Base-by-base conservation (phyloP, 2,113 vertebrate genomes). In the Salvelinus alpinus region DNA sequence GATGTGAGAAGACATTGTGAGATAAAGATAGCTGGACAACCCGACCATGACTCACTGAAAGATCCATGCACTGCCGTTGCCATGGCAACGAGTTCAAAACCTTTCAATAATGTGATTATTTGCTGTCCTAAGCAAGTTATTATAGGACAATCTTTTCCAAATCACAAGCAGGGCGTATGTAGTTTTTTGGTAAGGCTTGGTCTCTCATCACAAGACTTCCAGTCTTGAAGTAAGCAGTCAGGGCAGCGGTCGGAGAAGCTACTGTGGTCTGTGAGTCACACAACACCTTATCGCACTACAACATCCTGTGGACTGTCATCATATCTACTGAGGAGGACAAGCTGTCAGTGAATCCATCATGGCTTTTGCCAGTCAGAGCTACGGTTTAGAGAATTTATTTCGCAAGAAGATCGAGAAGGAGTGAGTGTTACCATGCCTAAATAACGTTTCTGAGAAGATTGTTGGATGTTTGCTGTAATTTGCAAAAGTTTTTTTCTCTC, bases 301-400 rank as follows among this genome's bases (percentile, higher is more conserved):
- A 18, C 64, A 66, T 7, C 29, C 9, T 13, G 11, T 14, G 64
- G 22, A 25, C 16, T 7, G 12, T 18, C 9, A 11, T 34, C 16
- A 7, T 20, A 34, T 29, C 25, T 31, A 3, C 71, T 31, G 22
- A 25, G 18, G n/a, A 70, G 29, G 48, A 47, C 57, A 20, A 64
- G 69, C 24, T 57, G 64, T 34, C 54, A 44, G 31, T 14, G 4
- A 8, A 48, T 54, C 67, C 34, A 68, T 57, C 79, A 94, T 94
- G 93, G 91, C 92, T 0, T 94, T 94, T 76, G 38, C 93, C 78
- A 83, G 91, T 64, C 80, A 90, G 47, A 91, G 90, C 83, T 90
- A 93, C 1, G 86, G 78, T 3, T 78, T 89, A 57, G 83, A 85
- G 51, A 87, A 72, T 78, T 77, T 91, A 59, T 83, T 86, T 71